Percentiles rank a stretch among this genome's conserved stretches.
These are phyloP conservation scores for Melanotaenia parkinsoni DNA, from an alignment of 2,797 vertebrate species.

Conservation along the genomic window DNA sequence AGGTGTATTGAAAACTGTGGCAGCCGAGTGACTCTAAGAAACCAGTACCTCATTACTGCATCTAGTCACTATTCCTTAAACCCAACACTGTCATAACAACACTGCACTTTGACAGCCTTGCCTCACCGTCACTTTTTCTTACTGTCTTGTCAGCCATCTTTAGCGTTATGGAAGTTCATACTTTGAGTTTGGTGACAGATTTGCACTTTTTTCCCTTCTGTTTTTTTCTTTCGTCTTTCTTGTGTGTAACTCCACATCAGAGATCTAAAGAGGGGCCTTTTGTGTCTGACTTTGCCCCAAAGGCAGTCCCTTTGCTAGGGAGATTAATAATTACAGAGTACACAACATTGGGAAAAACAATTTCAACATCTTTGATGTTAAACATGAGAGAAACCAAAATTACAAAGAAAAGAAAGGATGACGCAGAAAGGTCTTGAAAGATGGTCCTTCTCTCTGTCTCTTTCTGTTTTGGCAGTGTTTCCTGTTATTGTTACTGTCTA, in stretches of 20 bases:
- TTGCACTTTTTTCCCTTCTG: slow-evolving; percentile 44
- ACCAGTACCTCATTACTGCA: slow-evolving; percentile 66
- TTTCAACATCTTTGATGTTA: slow-evolving; percentile 85
- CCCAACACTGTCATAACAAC: slow-evolving; percentile 64
- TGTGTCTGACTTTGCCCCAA: slow-evolving; percentile 82
- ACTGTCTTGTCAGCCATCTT: slow-evolving; percentile 31
- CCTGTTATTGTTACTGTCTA: slow-evolving; percentile 80
- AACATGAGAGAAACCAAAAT: slow-evolving; percentile 86
- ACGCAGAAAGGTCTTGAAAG: slow-evolving; percentile 78
- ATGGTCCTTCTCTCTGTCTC: slow-evolving; percentile 68
- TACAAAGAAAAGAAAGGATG: slow-evolving; percentile 78
- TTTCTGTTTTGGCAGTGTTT: slow-evolving; percentile 69
- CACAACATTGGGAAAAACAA: slow-evolving; percentile 83
- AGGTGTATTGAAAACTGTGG: slow-evolving; percentile 29
- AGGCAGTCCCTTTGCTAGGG: slow-evolving; percentile 80
- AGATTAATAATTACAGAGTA: slow-evolving; percentile 88
- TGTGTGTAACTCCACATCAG: slow-evolving; percentile 76
- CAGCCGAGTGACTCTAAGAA: slow-evolving; percentile 49
- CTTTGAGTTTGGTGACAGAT: slow-evolving; percentile 69
- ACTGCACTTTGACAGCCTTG: slow-evolving; percentile 41
- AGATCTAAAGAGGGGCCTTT: slow-evolving; percentile 80
- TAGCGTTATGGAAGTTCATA: slow-evolving; percentile 74
- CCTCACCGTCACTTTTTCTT: slow-evolving; percentile 38
- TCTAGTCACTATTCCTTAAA: slow-evolving; percentile 58
- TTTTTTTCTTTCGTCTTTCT: slow-evolving; percentile 44